Percentiles rank a stretch among this genome's conserved stretches.
Conservation (phyloP, 1,140 invertebrate genomes). For the Aphis craccivora region DNA sequence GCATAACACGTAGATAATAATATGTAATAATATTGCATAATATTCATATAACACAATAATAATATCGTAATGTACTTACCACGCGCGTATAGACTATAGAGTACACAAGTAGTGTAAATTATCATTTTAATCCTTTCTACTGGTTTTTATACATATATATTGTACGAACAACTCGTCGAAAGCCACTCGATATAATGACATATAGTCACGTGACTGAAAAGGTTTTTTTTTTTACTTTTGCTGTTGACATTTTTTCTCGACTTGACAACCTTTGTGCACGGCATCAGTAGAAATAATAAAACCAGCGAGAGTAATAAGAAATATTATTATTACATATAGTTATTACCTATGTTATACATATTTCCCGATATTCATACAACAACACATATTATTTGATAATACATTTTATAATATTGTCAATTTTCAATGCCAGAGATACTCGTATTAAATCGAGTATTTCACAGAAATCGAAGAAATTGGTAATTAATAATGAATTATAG, state of each 20-base stretch:
- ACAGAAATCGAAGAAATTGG: not conserved
- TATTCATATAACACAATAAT: not conserved
- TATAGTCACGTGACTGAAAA: not conserved
- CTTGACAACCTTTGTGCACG: not conserved
- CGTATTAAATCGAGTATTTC: not conserved
- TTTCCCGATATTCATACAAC: not conserved
- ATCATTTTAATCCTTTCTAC: not conserved
- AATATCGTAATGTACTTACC: not conserved
- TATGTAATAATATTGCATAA: too few relatives aligned
- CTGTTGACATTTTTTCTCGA: not conserved
- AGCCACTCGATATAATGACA: not conserved
- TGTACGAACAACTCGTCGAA: not conserved
- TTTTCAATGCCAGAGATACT: not conserved
- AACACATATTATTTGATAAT: not conserved
- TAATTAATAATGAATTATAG: not conserved
- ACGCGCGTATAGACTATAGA: not conserved
- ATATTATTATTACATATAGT: not conserved
- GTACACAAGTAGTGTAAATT: not conserved
- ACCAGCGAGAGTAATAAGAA: not conserved
- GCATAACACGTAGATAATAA: not conserved
- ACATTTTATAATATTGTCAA: not conserved
- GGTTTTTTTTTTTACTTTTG: not conserved
- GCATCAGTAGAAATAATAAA: not conserved
- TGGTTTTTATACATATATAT: not conserved
- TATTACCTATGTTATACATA: not conserved